Base-by-base conservation (phyloP, 1,140 invertebrate genomes). In the Pseudomyrmex dendroicus region DNA sequence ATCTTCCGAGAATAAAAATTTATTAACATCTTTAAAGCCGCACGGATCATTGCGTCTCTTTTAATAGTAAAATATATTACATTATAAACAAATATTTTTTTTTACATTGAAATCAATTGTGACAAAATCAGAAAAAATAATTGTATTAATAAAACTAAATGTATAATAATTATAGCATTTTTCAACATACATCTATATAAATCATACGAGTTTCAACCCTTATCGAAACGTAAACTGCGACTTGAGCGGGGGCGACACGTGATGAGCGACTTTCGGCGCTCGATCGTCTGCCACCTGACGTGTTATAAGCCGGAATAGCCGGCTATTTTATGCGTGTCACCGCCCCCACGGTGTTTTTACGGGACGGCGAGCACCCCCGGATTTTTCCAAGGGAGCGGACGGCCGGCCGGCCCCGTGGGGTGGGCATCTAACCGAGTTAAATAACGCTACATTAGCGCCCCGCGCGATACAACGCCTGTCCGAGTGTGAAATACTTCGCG, bases 401-500 rank as follows among this genome's bases (percentile, higher is more conserved):
- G 63, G 13, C 12, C 68, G 56, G 68, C 56, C 78, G 20, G 78
- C 52, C 35, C 35, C 48, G 52, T 64, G 83, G 84, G 89, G 74
- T 80, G 89, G 73, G 74, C 86, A 77, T 80, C 87, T 94, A 94
- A 94, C 92, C 90, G 90, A 94, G 93, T 94, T 94, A 94, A 94
- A 94, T 94, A 94, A 94, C 92, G 92, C 91, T 92, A 93, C 91
- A 92, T 93, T 91, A 91, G 89, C 93, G 91, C 91, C 90, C 91
- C 91, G 76, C 54, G 62, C 88, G 89, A 90, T 91, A 92, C 90
- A 89, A 90, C 87, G 87, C 64, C 84, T 93, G 93, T 90, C 93
- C 93, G 91, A 94, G 93, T 94, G 94, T 94, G 93, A 94, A 94
- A 94, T 94, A 94, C 93, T 91, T 91, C 92, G 73, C 50, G 90